A percentile compares a stretch with the other conserved stretches of the same genome.
Conservation (phyloP, 2,797 vertebrate genomes). For the Cyclura pinguis region DNA sequence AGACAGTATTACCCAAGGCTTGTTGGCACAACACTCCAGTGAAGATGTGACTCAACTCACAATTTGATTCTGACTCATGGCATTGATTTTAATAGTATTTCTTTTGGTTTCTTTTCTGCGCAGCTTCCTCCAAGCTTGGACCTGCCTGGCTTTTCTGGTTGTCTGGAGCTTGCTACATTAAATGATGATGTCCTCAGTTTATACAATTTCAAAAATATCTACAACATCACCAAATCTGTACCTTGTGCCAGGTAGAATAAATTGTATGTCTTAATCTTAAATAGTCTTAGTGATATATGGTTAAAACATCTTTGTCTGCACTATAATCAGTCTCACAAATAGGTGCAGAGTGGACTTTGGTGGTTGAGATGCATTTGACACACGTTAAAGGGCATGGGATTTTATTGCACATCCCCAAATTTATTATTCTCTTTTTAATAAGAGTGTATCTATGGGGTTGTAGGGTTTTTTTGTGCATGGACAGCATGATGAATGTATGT, state of each 20-base stretch:
- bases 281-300: background rate
- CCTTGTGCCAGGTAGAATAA: slow-evolving; percentile 91
- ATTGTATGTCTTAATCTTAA: background rate
- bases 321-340: background rate
- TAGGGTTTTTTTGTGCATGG: background rate
- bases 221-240: slow-evolving; percentile 82
- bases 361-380: background rate
- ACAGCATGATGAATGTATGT: background rate
- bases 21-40: background rate
- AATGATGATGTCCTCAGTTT: slow-evolving; percentile 96
- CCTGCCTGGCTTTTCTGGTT: slow-evolving; percentile 92
- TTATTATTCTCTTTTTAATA: background rate
- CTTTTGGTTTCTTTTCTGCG: slow-evolving; percentile 40
- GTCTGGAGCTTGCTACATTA: slow-evolving; percentile 91
- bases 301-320: background rate
- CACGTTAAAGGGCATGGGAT: background rate
- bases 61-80: background rate
- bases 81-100: background rate
- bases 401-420: background rate
- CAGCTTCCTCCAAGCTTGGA: slow-evolving; percentile 91
- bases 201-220: slow-evolving; percentile 92
- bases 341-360: background rate
- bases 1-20: background rate
- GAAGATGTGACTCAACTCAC: background rate
- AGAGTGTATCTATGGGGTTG: background rate